Conservation (phyloP, 2,888 invertebrate species). For the Orchesellides sinensis region DNA sequence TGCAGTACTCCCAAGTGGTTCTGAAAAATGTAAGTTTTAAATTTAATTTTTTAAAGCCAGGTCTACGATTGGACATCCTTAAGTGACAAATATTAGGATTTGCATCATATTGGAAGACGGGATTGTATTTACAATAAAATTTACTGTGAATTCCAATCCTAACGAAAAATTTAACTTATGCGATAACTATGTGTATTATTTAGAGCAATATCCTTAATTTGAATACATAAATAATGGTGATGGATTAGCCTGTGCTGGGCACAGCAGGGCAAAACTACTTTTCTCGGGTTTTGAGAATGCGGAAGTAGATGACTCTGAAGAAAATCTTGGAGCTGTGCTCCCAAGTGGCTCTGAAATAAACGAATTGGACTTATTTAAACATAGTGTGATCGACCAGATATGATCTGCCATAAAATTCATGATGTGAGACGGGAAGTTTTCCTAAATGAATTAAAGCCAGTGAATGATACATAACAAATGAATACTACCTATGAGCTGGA, state of each 20-base stretch:
- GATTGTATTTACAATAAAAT: too few species aligned
- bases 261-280: conserved; percentile 64
- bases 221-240: conserved; percentile 70
- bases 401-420: background rate
- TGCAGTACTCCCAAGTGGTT: conserved; percentile 61
- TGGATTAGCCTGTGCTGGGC: conserved; percentile 74
- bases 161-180: background rate
- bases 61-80: background rate
- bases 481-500: conserved; percentile 70
- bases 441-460: background rate
- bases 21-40: conserved; percentile 64
- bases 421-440: conserved; percentile 27
- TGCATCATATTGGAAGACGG: background rate
- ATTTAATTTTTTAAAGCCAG: background rate
- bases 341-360: conserved; percentile 71
- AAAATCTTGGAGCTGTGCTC: conserved; percentile 78
- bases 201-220: background rate
- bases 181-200: too few species aligned
- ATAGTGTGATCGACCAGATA: background rate
- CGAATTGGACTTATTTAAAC: too few species aligned
- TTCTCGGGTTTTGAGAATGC: conserved; percentile 44
- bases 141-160: too few species aligned
- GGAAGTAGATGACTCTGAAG: conserved; percentile 75
- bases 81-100: background rate
- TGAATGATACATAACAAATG: background rate